Percentiles rank a stretch among this genome's conserved stretches.
Conservation (phyloP, 1,140 invertebrate genomes). For the Heliconius congener region DNA sequence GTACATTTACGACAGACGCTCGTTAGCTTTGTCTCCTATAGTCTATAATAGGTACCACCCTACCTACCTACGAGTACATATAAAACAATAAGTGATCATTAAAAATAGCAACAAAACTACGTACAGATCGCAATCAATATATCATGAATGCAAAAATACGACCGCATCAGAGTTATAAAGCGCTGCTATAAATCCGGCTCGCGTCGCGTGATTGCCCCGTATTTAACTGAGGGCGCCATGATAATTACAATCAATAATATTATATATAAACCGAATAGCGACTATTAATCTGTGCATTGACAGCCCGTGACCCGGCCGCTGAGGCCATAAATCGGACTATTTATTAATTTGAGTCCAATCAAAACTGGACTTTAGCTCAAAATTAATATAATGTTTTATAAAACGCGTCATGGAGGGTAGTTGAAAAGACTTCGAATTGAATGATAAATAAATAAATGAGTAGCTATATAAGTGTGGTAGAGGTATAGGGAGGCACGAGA, state of each 20-base stretch:
- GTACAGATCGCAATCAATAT: slow-evolving; percentile 40
- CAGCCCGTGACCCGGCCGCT: slow-evolving; percentile 38
- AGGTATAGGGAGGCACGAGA: slow-evolving; percentile 26
- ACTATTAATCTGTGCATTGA: slow-evolving; percentile 67
- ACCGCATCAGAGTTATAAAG: slow-evolving; percentile 43
- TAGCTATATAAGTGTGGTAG: slow-evolving; percentile 51
- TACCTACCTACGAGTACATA: not conserved
- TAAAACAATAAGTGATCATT: slow-evolving; percentile 22
- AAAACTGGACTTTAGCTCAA: slow-evolving; percentile 34
- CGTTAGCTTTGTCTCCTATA: not conserved
- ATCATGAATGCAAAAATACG: slow-evolving; percentile 43
- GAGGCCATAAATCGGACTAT: slow-evolving; percentile 31
- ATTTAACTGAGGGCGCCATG: slow-evolving; percentile 70
- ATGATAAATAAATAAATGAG: slow-evolving; percentile 34
- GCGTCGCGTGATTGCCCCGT: slow-evolving; percentile 65
- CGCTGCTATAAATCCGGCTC: slow-evolving; percentile 55
- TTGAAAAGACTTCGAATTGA: too few relatives aligned
- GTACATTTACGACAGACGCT: not conserved
- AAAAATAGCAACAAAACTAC: slow-evolving; percentile 25
- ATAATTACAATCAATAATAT: slow-evolving; percentile 79
- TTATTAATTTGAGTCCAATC: slow-evolving; percentile 17
- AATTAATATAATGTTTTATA: slow-evolving; percentile 37
- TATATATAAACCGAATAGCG: slow-evolving; percentile 60
- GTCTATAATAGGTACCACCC: not conserved
- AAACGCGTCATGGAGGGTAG: not conserved